Base-by-base conservation (phyloP, 1,140 invertebrate genomes). In the Doryteuthis pealeii region DNA sequence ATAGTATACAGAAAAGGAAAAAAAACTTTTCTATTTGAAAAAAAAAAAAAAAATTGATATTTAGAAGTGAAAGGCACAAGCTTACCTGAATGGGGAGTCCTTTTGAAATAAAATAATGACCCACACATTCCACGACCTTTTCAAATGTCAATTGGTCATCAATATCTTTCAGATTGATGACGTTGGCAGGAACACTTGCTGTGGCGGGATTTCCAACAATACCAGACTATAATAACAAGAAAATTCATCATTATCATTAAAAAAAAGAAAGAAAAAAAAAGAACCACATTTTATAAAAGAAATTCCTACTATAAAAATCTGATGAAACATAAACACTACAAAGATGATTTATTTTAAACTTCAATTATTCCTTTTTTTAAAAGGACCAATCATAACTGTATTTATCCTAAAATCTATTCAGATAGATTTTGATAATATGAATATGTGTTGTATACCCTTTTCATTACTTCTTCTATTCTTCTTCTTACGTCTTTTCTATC, bases 171-270 rank as follows among this genome's bases (percentile, higher is more conserved):
- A 96, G 88, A 88, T 96, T 96, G 76, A 91, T 91, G 15, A 96
- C 92, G 31, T 33, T 40, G 18, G 95, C 93, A 66, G 91, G 91
- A 33, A 92, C 90, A 66, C 95, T 97, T 77, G 90, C 88, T 0
- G 95, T 97, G 62, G 95, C 95, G 80, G 93, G 94, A 58, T 93
- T 94, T 54, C 90, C 89, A 69, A 95, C 92, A 33, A 40, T 40
- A 14, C 54, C 54, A 6, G 26, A 28, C 54, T 62, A 62, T 88
- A 89, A 74, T 88, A 81, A 90, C 92, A 78, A 65, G 88, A 88
- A 62, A 76, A 76, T 66, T 40, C 10, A 40, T 40, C 35, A 40
- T 40, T 40, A 40, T 78, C 84, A 58, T 66, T n/a, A 79, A 81
- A 66, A 18, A 71, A 71, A 33, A 62, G 32, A 70, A 78, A 75